Percentiles rank a stretch among this genome's conserved stretches.
phyloP scores from a whole-genome alignment of 2,888 invertebrate species.

The Epinotia bilunana region DNA sequence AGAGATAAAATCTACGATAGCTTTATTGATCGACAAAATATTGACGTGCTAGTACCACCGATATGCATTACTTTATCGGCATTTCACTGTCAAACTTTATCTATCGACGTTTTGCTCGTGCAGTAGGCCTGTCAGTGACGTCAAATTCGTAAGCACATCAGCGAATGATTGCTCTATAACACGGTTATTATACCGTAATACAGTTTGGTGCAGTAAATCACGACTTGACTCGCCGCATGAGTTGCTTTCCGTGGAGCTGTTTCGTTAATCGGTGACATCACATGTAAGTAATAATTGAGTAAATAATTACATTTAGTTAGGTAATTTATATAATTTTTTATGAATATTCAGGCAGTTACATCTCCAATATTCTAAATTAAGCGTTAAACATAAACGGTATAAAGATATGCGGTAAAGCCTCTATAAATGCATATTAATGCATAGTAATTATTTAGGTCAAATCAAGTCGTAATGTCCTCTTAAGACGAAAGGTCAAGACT shows the following conservation, averaged over 20 bases:
- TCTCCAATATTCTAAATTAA: conserved; percentile 7
- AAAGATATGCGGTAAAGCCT: too few species aligned
- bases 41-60: conserved; percentile 42
- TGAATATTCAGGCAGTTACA: conserved; percentile 2
- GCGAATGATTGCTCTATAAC: conserved; percentile 39
- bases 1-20: conserved; percentile 33
- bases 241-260: conserved; percentile 31
- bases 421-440: too few species aligned
- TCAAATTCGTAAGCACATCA: conserved; percentile 28
- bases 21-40: conserved; percentile 40
- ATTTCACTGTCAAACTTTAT: conserved; percentile 43
- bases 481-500: too few species aligned
- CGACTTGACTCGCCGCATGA: conserved; percentile 59
- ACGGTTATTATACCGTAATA: conserved; percentile 53
- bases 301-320: background rate
- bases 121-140: conserved; percentile 42
- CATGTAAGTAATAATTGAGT: background rate
- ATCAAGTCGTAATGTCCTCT: too few species aligned
- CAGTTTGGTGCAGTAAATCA: conserved; percentile 74
- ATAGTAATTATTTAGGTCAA: too few species aligned
- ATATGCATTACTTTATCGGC: conserved; percentile 43
- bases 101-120: conserved; percentile 43
- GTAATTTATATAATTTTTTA: conserved; percentile 23
- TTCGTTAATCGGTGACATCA: conserved; percentile 15
- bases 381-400: conserved; percentile 1